Evolutionary conservation across 37 sponge, comb jelly and placozoan species (phyloP), one percentile per base, ranked within the genome.

Genomic region (Aplysina aerophoba): DNA sequence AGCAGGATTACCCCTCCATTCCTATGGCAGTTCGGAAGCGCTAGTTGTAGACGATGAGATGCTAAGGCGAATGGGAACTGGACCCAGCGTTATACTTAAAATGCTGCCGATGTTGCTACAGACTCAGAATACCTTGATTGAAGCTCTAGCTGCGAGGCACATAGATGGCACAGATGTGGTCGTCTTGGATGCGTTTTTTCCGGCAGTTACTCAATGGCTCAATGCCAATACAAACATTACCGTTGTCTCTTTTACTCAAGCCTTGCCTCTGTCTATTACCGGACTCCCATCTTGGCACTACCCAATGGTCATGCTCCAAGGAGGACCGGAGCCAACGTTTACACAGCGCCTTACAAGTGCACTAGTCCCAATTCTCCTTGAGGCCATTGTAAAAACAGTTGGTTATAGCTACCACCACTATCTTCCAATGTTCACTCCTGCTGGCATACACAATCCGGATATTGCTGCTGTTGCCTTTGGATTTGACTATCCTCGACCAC

Each of bases 401-500:
- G 27, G 27, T 35, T 62, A 62, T 25, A 2, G 12, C 25, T 25
- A 62, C 63, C 3, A 27, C 2, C 3, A 27, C 63, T 25, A 62
- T 62, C 63, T 62, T 6, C 71, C 28, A 62, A 62, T 62, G 63
- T 62, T 13, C 63, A 27, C 34, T n/a, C 71, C 27, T 31, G 34
- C 33, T 1, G 71, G 71, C 4, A 4, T 35, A 27, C 6, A 30
- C 34, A 69, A 69, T 6, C 71, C 71, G 17, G 34, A 69, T 4
- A 69, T 69, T 30, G 34, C 6, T 11, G 50, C 6, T 44, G 50
- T 44, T 44, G 50, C 6, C 3, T 53, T 75, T 40, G 78, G 78
- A 50, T 75, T 75, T 75, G 78, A 75, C 21, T 50, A 75, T 24
- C 54, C 78, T 15, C 35, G 54, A 4, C 78, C 78, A 4, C 3